Conservation (phyloP, 2,888 invertebrate genomes). For the Pemphredon lugubris region DNA sequence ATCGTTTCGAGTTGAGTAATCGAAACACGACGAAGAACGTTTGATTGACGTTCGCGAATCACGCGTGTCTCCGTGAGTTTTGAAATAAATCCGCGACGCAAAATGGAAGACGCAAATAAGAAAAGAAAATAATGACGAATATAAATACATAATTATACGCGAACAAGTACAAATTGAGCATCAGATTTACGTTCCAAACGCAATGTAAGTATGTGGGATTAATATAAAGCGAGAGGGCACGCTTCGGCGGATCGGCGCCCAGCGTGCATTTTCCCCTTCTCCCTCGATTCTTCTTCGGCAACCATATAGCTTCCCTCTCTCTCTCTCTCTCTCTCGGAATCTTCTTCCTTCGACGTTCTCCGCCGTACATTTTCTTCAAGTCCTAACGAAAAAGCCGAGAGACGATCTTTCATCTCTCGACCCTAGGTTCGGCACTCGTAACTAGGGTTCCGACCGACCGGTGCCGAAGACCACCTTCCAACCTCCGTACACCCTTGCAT, state of each 20-base stretch:
- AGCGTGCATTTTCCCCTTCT: background rate
- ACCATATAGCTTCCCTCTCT: constrained; percentile 1
- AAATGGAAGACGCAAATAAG: constrained; percentile 53
- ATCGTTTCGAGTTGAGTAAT: no score
- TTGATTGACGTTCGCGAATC: background rate
- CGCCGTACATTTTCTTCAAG: constrained; percentile 21
- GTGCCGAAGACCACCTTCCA: constrained; percentile 78
- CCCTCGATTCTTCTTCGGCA: background rate
- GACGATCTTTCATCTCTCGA: constrained; percentile 72
- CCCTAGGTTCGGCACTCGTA: constrained; percentile 81
- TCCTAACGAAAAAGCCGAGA: constrained; percentile 68
- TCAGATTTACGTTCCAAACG: constrained; percentile 20
- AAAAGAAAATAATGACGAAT: constrained; percentile 25
- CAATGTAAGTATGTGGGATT: constrained; percentile 6
- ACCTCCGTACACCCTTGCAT: constrained; percentile 74
- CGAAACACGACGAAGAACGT: background rate
- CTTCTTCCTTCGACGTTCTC: constrained; percentile 8
- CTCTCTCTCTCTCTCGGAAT: background rate
- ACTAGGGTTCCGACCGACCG: constrained; percentile 81
- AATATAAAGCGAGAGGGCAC: constrained; percentile 1
- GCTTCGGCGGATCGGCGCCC: no score
- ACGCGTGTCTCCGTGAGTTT: background rate
- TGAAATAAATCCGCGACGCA: constrained; percentile 17
- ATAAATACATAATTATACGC: constrained; percentile 39
- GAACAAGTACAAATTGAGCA: constrained; percentile 35